These are phyloP conservation scores for Okamejei kenojei DNA, from an alignment of 2,797 vertebrate species.

Conservation along the genomic window DNA sequence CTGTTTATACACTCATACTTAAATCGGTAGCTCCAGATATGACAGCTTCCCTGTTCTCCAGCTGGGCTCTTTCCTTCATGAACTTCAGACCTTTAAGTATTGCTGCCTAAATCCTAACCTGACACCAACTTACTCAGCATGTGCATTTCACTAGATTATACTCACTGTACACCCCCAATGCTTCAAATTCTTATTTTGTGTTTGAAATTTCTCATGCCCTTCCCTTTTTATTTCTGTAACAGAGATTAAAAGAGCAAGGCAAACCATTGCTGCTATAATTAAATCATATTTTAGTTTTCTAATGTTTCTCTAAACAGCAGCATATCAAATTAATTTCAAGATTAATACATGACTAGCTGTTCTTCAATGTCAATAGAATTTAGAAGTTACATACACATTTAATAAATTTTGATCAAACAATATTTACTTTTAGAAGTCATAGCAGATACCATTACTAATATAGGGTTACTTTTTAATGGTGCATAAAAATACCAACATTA, in stretches of 20 bases:
- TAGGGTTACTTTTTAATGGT: neutral
- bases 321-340: neutral
- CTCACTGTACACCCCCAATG: too few relatives aligned
- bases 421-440: neutral
- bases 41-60: too few relatives aligned
- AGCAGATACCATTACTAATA: neutral
- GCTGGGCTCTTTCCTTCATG: neutral
- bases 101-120: neutral
- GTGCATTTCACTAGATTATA: too few relatives aligned
- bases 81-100: neutral
- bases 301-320: neutral
- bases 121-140: neutral
- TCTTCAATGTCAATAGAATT: neutral
- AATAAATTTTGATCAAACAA: neutral
- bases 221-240: too few relatives aligned
- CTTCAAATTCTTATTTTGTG: too few relatives aligned
- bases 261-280: neutral
- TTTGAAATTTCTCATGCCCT: too few relatives aligned
- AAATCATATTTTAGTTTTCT: neutral
- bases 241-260: neutral
- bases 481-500: too few relatives aligned
- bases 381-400: neutral
- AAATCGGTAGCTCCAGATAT: neutral
- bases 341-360: neutral
- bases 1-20: neutral